phyloP scores from a whole-genome alignment of 2,888 invertebrate species.

The Drosophila niveifrons region DNA sequence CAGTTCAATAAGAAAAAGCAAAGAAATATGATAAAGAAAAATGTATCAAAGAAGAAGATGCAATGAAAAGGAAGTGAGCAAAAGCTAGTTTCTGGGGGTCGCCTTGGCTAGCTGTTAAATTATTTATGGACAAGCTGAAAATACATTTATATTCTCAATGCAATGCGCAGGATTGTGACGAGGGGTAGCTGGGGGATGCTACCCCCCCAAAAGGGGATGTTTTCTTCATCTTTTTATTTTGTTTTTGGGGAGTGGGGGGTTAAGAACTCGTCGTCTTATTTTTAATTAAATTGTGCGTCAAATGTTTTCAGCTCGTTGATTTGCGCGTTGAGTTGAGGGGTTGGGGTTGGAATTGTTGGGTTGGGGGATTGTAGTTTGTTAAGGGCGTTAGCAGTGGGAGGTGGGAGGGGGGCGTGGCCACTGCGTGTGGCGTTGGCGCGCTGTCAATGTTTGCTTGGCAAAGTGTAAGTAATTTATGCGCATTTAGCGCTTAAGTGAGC shows the following conservation, averaged over 20 bases:
- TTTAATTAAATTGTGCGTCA: conserved; percentile 80
- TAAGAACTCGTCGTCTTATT: conserved; percentile 47
- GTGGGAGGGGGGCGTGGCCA: conserved; percentile 38
- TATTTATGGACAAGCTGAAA: conserved; percentile 53
- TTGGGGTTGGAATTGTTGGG: too few relatives aligned
- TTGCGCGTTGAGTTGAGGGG: conserved; percentile 37
- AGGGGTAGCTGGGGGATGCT: background rate
- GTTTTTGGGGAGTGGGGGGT: background rate
- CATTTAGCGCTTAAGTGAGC: conserved; percentile 79
- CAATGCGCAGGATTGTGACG: conserved; percentile 3
- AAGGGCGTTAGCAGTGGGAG: conserved; percentile 1
- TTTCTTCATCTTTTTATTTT: conserved; percentile 1
- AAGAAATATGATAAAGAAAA: conserved; percentile 17
- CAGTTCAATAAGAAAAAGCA: conserved; percentile 22
- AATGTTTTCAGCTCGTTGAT: conserved; percentile 72
- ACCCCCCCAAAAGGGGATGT: background rate
- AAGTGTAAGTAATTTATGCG: conserved; percentile 81
- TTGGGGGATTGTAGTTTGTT: conserved; percentile 8
- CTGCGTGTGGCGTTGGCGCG: conserved; percentile 50
- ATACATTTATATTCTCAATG: conserved; percentile 17
- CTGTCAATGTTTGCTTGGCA: conserved; percentile 77
- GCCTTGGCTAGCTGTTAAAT: conserved; percentile 26
- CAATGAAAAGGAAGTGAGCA: conserved; percentile 1
- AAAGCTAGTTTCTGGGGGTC: background rate
- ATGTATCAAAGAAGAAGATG: conserved; percentile 3